A percentile compares a stretch with the other conserved stretches of the same genome.
Evolutionary conservation across 2,797 vertebrate species (phyloP).

Genomic region (Chaunax sp.): DNA sequence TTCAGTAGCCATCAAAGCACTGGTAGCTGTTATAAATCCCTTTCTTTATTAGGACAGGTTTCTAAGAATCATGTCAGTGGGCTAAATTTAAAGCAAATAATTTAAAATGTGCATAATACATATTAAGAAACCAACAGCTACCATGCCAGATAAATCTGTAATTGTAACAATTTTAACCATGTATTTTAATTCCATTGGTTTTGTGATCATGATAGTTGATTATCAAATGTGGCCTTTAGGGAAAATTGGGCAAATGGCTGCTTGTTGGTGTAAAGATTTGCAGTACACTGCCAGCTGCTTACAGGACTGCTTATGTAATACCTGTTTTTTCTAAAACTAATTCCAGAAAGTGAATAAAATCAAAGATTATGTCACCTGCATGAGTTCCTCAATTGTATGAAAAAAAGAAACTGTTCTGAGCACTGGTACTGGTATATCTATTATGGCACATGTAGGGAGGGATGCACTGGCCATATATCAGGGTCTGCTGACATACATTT

Average conservation of each 20-base stretch:
- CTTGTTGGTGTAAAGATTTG: slow-evolving; percentile 52
- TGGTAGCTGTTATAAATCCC: slow-evolving; percentile 52
- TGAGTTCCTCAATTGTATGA: no score
- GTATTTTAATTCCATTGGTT: slow-evolving; percentile 26
- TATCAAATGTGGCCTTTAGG: slow-evolving; percentile 34
- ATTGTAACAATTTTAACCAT: slow-evolving; percentile 20
- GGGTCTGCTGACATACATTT: slow-evolving; percentile 46
- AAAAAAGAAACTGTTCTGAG: no score
- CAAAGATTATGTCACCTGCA: slow-evolving; percentile 20
- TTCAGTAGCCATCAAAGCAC: slow-evolving; percentile 70
- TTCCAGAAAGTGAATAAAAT: slow-evolving; percentile 28
- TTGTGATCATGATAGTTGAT: slow-evolving; percentile 48
- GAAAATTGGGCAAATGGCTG: slow-evolving; percentile 59
- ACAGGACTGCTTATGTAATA: slow-evolving; percentile 36
- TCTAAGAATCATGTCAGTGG: slow-evolving; percentile 28
- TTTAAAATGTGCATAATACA: slow-evolving; percentile 28
- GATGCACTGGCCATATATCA: slow-evolving; percentile 35
- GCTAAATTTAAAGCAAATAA: slow-evolving; percentile 11
- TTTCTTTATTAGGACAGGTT: slow-evolving; percentile 38
- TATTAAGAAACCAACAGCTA: slow-evolving; percentile 30
- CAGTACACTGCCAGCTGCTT: slow-evolving; percentile 46
- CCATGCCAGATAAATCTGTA: slow-evolving; percentile 12
- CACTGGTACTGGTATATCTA: neutral
- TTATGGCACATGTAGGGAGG: slow-evolving; percentile 6
- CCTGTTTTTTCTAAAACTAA: slow-evolving; percentile 29